Percentiles rank a stretch among this genome's conserved stretches.
Conservation (phyloP, 2,888 invertebrate species). For the Chrysodeixis includens region DNA sequence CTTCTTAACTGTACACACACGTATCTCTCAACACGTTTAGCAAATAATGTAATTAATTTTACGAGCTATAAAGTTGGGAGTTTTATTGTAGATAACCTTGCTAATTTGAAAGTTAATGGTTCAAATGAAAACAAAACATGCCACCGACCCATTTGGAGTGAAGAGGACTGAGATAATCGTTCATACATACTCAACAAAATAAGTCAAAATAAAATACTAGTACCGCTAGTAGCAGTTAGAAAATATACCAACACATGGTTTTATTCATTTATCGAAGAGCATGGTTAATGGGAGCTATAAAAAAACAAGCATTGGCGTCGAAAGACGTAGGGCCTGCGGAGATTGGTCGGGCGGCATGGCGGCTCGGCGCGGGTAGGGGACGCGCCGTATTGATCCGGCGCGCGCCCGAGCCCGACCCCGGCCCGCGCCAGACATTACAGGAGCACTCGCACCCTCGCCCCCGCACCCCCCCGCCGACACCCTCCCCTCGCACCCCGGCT, state of each 20-base stretch:
- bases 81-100: not conserved
- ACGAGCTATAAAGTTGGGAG: not conserved
- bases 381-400: slow-evolving; percentile 82
- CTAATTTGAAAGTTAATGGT: slow-evolving; percentile 4
- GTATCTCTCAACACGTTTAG: slow-evolving; percentile 3
- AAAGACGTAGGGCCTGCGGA: slow-evolving; percentile 87
- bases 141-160: not conserved
- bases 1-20: not conserved
- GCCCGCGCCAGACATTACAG: slow-evolving; percentile 81
- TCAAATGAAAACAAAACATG: slow-evolving; percentile 3
- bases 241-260: slow-evolving; percentile 80
- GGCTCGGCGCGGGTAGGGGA: slow-evolving; percentile 75
- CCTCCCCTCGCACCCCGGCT: slow-evolving; percentile 67
- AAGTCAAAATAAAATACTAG: slow-evolving; percentile 53
- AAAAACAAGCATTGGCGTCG: slow-evolving; percentile 87
- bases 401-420: slow-evolving; percentile 62
- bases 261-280: slow-evolving; percentile 86
- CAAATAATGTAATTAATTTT: slow-evolving; percentile 4
- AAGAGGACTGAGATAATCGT: slow-evolving; percentile 29
- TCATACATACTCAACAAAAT: slow-evolving; percentile 42
- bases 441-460: slow-evolving; percentile 78
- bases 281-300: slow-evolving; percentile 86
- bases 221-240: slow-evolving; percentile 54
- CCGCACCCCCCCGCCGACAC: slow-evolving; percentile 65
- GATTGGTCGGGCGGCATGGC: slow-evolving; percentile 80